phyloP scores from a whole-genome alignment of 2,888 invertebrate species.

The Sphecodes monilicornis region DNA sequence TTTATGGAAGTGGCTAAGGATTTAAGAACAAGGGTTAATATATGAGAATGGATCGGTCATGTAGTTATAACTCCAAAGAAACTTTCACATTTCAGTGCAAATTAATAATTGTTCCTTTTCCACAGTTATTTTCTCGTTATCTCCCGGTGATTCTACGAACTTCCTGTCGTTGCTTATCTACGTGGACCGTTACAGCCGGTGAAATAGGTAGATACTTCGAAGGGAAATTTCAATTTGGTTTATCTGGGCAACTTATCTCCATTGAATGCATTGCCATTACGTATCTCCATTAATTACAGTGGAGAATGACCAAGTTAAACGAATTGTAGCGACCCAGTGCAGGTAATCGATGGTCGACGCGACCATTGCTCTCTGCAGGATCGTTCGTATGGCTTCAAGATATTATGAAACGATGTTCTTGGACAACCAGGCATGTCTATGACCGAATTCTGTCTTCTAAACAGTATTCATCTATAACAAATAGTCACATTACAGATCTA shows the following conservation, averaged over 20 bases:
- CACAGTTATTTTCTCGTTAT: background rate
- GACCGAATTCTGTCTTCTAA: background rate
- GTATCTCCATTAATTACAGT: background rate
- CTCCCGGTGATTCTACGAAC: background rate
- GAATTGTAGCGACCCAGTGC: background rate
- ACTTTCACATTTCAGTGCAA: background rate
- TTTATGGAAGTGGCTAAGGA: background rate
- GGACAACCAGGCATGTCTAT: background rate
- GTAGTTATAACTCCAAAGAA: background rate
- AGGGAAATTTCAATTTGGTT: background rate
- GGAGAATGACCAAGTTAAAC: background rate
- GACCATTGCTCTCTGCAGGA: background rate
- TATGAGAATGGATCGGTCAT: background rate
- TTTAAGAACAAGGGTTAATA: too few species aligned
- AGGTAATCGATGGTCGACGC: background rate
- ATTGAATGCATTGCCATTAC: background rate
- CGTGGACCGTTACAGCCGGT: background rate
- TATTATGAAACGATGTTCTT: background rate
- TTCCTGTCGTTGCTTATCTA: background rate
- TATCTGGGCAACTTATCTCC: background rate
- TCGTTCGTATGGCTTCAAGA: constrained; percentile 1
- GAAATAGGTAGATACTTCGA: background rate
- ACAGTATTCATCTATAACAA: background rate
- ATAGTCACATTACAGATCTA: too few species aligned
- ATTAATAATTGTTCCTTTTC: background rate